Conservation (phyloP, 2,888 invertebrate species). For the Asteroscopus sphinx region DNA sequence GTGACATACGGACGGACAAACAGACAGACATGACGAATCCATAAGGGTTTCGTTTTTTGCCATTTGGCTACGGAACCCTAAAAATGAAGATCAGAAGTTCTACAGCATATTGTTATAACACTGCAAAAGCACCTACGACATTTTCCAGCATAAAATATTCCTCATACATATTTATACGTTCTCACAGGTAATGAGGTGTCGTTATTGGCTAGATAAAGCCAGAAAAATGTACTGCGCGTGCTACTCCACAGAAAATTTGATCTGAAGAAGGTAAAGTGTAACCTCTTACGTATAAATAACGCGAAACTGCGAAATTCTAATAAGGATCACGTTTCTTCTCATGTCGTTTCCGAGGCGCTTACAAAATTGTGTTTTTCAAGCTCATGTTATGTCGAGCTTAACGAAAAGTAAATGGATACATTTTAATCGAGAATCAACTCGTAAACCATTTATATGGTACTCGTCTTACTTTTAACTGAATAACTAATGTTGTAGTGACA, state of each 20-base stretch:
- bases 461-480: conserved; percentile 28
- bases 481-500: conserved; percentile 21
- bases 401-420: conserved; percentile 56
- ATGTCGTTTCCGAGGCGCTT: conserved; percentile 20
- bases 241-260: conserved; percentile 40
- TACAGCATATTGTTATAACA: too few relatives aligned
- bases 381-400: conserved; percentile 46
- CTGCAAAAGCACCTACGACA: conserved; percentile 1
- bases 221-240: conserved; percentile 59
- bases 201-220: conserved; percentile 48
- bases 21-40: too few relatives aligned
- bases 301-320: conserved; percentile 56
- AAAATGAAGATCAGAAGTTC: too few relatives aligned
- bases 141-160: conserved; percentile 40
- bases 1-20: too few relatives aligned
- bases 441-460: conserved; percentile 15
- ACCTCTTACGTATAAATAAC: conserved; percentile 32
- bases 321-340: conserved; percentile 62
- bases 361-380: conserved; percentile 53
- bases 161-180: conserved; percentile 18
- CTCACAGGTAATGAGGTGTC: conserved; percentile 42
- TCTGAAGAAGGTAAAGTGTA: conserved; percentile 19
- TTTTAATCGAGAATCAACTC: conserved; percentile 58
- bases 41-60: too few relatives aligned
- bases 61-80: too few relatives aligned